Conservation (phyloP, 2,888 invertebrate genomes). For the Pterostichus niger region DNA sequence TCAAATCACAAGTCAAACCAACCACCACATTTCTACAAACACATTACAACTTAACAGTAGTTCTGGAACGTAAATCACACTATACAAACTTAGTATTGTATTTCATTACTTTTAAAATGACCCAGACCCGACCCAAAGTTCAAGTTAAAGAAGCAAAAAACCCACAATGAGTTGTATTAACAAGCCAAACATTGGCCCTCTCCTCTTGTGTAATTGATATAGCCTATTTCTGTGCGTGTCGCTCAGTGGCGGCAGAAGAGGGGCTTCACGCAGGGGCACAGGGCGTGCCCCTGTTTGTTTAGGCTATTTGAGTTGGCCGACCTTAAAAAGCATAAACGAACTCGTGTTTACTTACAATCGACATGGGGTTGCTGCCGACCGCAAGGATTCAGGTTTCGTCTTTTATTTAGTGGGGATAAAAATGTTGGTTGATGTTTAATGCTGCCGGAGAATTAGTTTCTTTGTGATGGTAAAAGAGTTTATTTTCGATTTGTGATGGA, state of each 20-base stretch:
- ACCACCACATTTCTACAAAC: constrained; percentile 9
- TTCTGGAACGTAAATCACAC: constrained; percentile 57
- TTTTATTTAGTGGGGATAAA: constrained; percentile 36
- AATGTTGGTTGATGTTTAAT: constrained; percentile 9
- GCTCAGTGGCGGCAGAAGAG: constrained; percentile 8
- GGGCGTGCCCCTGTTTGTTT: constrained; percentile 71
- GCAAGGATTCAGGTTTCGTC: constrained; percentile 55
- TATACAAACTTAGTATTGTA: constrained; percentile 55
- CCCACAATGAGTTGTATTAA: constrained; percentile 55
- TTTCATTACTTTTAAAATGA: constrained; percentile 60
- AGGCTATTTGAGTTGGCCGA: constrained; percentile 74
- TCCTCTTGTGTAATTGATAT: constrained; percentile 57
- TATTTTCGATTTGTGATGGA: background rate
- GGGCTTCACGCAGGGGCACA: background rate
- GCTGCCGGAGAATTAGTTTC: constrained; percentile 25
- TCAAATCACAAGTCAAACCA: background rate
- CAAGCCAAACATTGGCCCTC: constrained; percentile 39
- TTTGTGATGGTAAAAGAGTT: background rate
- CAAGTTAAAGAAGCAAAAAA: constrained; percentile 24
- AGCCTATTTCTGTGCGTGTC: constrained; percentile 56
- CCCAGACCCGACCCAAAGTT: constrained; percentile 29
- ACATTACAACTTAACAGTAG: constrained; percentile 12
- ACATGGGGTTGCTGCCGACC: constrained; percentile 52
- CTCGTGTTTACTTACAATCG: constrained; percentile 63
- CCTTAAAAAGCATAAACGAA: constrained; percentile 73